Evolutionary conservation across 2,113 vertebrate species (phyloP).

Genomic region (Leucoraja erinaceus): DNA sequence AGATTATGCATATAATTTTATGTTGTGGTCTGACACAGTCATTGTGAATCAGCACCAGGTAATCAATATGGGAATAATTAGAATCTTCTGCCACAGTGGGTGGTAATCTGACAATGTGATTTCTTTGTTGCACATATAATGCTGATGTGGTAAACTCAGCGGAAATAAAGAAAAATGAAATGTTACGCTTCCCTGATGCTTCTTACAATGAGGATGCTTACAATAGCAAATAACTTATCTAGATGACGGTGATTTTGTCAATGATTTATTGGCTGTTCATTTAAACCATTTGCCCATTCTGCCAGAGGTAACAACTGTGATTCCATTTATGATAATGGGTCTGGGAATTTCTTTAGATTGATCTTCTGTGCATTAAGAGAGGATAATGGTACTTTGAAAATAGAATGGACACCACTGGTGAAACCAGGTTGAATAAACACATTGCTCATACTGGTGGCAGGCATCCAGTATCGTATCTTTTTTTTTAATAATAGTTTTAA

Average conservation of each 20-base stretch:
- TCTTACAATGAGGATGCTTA: background rate
- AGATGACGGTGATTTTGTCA: background rate
- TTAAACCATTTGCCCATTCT: background rate
- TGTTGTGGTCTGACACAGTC: background rate
- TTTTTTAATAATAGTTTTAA: background rate
- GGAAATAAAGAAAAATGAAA: background rate
- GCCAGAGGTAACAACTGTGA: background rate
- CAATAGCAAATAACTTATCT: background rate
- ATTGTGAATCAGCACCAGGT: background rate
- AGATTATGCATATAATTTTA: background rate
- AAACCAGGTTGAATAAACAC: background rate
- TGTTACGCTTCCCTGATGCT: background rate
- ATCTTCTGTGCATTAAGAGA: background rate
- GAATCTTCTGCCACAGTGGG: background rate
- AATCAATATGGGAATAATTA: conserved; percentile 4
- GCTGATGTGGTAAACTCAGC: background rate
- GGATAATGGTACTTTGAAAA: background rate
- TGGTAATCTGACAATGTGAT: background rate
- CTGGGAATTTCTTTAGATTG: background rate
- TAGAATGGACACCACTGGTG: background rate
- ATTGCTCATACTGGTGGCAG: background rate
- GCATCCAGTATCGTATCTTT: background rate
- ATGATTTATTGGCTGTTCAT: background rate
- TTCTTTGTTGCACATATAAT: background rate
- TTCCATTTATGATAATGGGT: background rate